Conservation (phyloP, 2,113 vertebrate species). For the Patagioenas fasciata region DNA sequence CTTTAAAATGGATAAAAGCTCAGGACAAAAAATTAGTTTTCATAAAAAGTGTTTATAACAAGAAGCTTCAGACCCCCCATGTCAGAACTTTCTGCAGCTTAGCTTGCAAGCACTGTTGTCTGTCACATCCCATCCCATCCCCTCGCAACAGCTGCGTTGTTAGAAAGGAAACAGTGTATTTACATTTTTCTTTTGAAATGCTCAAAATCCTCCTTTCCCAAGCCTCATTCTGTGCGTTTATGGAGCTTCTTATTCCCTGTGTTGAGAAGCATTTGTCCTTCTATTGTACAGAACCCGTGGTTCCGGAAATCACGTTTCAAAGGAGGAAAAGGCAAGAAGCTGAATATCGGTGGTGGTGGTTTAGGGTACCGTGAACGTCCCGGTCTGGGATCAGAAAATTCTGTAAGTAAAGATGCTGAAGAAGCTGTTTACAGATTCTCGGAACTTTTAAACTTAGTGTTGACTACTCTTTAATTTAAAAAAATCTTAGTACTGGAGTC, state of each 20-base stretch:
- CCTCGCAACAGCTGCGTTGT: neutral
- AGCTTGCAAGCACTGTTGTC: neutral
- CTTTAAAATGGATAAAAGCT: neutral
- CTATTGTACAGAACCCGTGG: constrained; percentile 87
- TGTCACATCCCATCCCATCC: neutral
- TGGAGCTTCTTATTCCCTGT: neutral
- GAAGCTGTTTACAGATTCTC: neutral
- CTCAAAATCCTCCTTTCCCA: neutral
- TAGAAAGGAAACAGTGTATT: neutral
- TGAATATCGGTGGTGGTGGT: constrained; percentile 95
- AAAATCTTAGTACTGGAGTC: neutral
- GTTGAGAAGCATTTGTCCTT: neutral
- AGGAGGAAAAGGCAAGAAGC: constrained; percentile 93
- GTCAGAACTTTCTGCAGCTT: neutral
- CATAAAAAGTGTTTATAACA: neutral
- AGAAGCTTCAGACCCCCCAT: neutral
- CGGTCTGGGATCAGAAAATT: constrained; percentile 90
- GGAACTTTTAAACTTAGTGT: neutral
- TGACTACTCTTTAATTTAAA: neutral
- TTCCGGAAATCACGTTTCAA: constrained; percentile 98
- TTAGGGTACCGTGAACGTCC: constrained; percentile 94
- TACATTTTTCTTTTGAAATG: neutral
- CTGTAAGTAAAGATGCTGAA: constrained; percentile 78
- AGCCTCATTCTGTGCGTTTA: neutral
- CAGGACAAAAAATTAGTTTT: neutral